Conservation (phyloP, 2,888 invertebrate species). For the Nomada ruficornis region DNA sequence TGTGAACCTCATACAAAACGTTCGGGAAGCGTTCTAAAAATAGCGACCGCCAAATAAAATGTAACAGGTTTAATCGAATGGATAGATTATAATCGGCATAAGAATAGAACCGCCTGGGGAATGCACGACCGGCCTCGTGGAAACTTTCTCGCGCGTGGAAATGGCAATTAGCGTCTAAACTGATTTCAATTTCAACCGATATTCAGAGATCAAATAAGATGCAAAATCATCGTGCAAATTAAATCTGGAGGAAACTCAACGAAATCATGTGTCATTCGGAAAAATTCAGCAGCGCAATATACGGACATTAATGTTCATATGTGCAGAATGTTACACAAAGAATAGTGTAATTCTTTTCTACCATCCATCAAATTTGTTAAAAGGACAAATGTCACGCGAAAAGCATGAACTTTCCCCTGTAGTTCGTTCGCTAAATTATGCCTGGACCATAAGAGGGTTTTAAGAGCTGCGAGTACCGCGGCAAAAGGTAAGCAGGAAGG, state of each 20-base stretch:
- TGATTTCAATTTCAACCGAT: neutral
- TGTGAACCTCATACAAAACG: conserved; percentile 14
- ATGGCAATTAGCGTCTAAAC: neutral
- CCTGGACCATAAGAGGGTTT: conserved; percentile 24
- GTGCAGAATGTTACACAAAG: too few relatives aligned
- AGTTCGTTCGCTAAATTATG: neutral
- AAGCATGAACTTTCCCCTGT: neutral
- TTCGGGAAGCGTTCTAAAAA: conserved; percentile 25
- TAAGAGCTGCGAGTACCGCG: conserved; percentile 42
- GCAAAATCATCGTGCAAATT: neutral
- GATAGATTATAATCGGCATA: neutral
- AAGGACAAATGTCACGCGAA: neutral
- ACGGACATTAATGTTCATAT: too few relatives aligned
- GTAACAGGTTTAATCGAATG: conserved; percentile 3
- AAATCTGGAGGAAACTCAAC: neutral
- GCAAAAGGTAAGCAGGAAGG: conserved; percentile 44
- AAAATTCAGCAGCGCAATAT: neutral
- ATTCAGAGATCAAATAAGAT: neutral
- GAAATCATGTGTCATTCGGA: neutral
- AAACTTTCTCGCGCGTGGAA: conserved; percentile 36
- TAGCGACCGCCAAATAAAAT: conserved; percentile 21
- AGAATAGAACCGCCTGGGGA: conserved; percentile 7
- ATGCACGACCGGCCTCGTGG: conserved; percentile 18
- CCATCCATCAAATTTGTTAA: too few relatives aligned
- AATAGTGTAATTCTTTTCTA: too few relatives aligned